These are phyloP conservation scores for Galaxea fascicularis DNA, from an alignment of 92 coral and sea anemone genomes.

Conservation along the genomic window DNA sequence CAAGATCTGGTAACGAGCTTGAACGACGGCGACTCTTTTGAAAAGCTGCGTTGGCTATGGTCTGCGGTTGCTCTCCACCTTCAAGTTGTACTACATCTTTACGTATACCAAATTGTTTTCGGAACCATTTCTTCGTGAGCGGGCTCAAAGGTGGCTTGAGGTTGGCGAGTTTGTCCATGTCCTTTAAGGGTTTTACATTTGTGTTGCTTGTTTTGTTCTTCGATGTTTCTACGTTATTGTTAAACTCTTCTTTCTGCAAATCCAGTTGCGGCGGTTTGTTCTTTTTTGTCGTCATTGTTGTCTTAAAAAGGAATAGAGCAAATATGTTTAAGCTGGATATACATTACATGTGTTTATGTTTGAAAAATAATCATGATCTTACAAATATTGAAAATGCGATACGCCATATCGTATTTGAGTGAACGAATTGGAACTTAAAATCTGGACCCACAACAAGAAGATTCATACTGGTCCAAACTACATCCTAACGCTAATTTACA, in stretches of 20 bases:
- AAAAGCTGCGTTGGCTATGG: not conserved
- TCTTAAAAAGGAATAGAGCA: not conserved
- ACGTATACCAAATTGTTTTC: slow-evolving; percentile 73
- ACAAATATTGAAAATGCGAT: too few species aligned
- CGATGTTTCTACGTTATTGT: not conserved
- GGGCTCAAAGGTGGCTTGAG: slow-evolving; percentile 40
- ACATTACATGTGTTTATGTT: too few species aligned
- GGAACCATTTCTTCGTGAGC: slow-evolving; percentile 68
- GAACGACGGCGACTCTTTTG: slow-evolving; percentile 58
- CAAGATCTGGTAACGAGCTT: slow-evolving; percentile 76
- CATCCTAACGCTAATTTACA: too few species aligned
- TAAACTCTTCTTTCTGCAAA: not conserved
- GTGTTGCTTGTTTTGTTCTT: not conserved
- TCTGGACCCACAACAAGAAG: too few species aligned
- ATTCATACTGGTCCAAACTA: too few species aligned
- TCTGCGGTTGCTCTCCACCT: slow-evolving; percentile 3
- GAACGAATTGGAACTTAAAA: too few species aligned
- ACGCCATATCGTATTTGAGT: too few species aligned
- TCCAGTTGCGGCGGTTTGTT: slow-evolving; percentile 13
- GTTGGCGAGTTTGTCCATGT: slow-evolving; percentile 9
- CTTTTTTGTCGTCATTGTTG: slow-evolving; percentile 12
- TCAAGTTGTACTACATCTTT: slow-evolving; percentile 4
- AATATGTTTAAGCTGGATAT: not conserved
- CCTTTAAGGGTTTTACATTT: slow-evolving; percentile 8
- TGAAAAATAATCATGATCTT: too few species aligned